Evolutionary conservation across 2,888 invertebrate species (phyloP), one percentile per base, ranked within the genome.

Genomic region (Holacanthella duospinosa): DNA sequence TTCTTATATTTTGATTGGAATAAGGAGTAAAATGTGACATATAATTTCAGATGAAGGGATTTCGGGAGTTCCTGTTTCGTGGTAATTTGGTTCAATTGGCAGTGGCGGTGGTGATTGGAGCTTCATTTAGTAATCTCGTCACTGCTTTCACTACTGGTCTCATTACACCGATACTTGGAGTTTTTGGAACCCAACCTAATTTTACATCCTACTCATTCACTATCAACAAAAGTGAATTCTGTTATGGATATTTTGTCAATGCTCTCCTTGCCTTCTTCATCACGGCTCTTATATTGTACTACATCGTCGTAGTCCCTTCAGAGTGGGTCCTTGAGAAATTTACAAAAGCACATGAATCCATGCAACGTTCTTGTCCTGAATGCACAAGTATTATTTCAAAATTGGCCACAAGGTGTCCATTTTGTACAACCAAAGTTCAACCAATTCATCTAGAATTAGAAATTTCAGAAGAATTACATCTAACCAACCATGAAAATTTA

Each of bases 271-370:
- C 58, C 2, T 62, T 62, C 54, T 24, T 62, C 43, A 58, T 62
- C 36, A 62, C 62, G 1, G 62, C 62, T 19, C 53, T 62, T n/a
- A 58, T 62, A 4, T 53, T 62, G n/a, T 62, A 62, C 54, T 62
- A 62, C 62, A 25, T 59, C 26, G 62, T 62, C 21, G 59, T 62
- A 16, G 58, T 62, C 9, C 62, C 62, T 9, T 57, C 57, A 43
- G 53, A 48, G 19, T 62, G 56, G 56, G 25, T 56, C 26, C 24
- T 44, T 4, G 62, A 62, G 19, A 43, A 59, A 21, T 59, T 59
- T 24, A 59, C 19, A 59, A 25, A n/a, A 25, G 43, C 24, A 3
- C 43, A 59, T n/a, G 59, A 59, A 24, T 6, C 12, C 24, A 59
- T 16, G 3, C 24, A 26, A 2, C 29, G 44, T 19, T 6, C 24